These are phyloP conservation scores for Diuraphis noxia DNA, from an alignment of 1,140 invertebrate genomes.

Conservation along the genomic window DNA sequence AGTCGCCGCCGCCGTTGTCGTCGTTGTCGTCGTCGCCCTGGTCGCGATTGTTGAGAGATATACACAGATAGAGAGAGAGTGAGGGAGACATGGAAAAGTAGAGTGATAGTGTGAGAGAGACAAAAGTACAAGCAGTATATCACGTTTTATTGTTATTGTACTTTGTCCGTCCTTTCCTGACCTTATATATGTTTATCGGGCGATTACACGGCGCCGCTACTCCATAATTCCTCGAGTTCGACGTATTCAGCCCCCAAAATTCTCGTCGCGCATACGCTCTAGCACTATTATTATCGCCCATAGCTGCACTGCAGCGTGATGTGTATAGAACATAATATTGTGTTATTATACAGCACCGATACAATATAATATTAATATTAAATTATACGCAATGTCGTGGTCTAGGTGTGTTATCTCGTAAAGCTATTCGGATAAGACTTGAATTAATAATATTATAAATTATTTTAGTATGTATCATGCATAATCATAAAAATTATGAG, in stretches of 20 bases:
- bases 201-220: slow-evolving; percentile 47
- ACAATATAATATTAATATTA: background rate
- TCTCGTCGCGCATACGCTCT: background rate
- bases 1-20: background rate
- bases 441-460: background rate
- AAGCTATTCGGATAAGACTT: background rate
- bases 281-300: background rate
- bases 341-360: background rate
- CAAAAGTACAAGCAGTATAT: slow-evolving; percentile 2
- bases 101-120: background rate
- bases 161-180: slow-evolving; percentile 30
- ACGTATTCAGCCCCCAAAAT: slow-evolving; percentile 26
- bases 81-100: background rate
- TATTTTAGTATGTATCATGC: too few species aligned
- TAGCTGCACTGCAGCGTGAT: background rate
- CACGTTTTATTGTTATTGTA: slow-evolving; percentile 51
- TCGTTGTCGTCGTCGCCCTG: background rate
- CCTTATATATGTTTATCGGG: slow-evolving; percentile 40
- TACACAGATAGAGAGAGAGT: background rate
- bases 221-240: slow-evolving; percentile 36
- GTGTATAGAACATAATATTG: too few species aligned
- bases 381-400: background rate
- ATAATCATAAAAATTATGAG: too few species aligned
- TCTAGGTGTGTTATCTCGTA: background rate
- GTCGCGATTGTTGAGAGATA: slow-evolving; percentile 1